Evolutionary conservation across 2,888 invertebrate species (phyloP).

Genomic region (Sturmia bella): DNA sequence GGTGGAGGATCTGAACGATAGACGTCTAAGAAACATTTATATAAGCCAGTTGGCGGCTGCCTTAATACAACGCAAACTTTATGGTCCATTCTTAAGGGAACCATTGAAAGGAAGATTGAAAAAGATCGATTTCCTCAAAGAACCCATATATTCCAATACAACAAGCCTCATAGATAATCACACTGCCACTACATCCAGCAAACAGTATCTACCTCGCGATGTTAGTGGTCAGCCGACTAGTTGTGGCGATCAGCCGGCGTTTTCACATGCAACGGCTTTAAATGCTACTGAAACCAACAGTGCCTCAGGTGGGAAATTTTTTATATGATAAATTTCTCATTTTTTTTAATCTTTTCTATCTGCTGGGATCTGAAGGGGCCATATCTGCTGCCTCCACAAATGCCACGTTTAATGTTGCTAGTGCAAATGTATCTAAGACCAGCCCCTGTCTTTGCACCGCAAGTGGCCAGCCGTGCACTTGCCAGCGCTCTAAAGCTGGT

Average conservation of each 20-base stretch:
- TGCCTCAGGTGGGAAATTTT: neutral
- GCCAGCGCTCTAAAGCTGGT: constrained; percentile 43
- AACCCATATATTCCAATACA: no score
- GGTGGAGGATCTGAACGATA: constrained; percentile 71
- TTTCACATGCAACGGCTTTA: constrained; percentile 13
- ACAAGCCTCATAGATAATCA: neutral
- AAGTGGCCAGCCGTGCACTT: neutral
- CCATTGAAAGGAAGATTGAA: constrained; percentile 71
- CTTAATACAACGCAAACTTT: constrained; percentile 73
- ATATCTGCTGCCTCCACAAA: constrained; percentile 25
- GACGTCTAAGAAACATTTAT: constrained; percentile 75
- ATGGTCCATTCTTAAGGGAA: constrained; percentile 73
- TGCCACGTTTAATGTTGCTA: constrained; percentile 18
- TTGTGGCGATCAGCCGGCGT: neutral
- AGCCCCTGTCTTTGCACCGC: constrained; percentile 26
- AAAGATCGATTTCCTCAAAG: constrained; percentile 71
- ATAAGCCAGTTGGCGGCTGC: constrained; percentile 75
- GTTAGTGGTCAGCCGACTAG: neutral
- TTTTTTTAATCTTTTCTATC: constrained; percentile 1
- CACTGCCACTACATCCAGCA: neutral
- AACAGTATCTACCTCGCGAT: no score
- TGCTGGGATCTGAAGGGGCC: constrained; percentile 32
- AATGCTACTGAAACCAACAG: neutral
- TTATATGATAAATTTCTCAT: neutral
- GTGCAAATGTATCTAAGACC: neutral